Conservation (phyloP, 2,888 invertebrate species). For the Eupeodes luniger region DNA sequence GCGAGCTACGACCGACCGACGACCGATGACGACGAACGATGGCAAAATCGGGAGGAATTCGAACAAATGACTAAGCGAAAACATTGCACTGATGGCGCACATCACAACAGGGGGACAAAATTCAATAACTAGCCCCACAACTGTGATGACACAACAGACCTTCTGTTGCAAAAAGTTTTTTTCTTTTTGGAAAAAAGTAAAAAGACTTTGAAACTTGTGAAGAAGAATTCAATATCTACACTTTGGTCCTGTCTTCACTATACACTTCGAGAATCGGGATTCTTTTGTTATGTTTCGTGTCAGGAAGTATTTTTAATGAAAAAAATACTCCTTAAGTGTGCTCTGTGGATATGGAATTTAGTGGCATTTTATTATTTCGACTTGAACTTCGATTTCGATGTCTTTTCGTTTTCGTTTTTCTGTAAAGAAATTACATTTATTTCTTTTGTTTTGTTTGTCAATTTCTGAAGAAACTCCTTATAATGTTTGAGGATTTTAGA, state of each 20-base stretch:
- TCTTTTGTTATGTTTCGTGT: constrained; percentile 68
- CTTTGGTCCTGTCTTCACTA: constrained; percentile 49
- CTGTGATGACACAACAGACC: constrained; percentile 71
- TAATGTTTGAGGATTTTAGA: no score
- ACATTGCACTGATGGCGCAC: constrained; percentile 34
- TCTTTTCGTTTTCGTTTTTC: constrained; percentile 4
- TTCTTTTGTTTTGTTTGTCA: no score
- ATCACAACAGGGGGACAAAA: constrained; percentile 46
- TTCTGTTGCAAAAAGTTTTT: constrained; percentile 70
- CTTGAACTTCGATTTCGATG: background rate
- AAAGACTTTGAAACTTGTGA: constrained; percentile 67
- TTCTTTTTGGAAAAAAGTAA: background rate
- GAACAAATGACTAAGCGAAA: constrained; percentile 37
- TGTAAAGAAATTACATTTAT: background rate
- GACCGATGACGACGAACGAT: background rate
- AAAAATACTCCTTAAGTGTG: constrained; percentile 43
- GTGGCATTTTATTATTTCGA: constrained; percentile 30
- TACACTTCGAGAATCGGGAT: background rate
- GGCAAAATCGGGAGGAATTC: background rate
- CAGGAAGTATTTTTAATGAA: constrained; percentile 55
- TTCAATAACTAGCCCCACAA: constrained; percentile 69
- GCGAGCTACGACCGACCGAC: background rate
- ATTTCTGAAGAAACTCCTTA: no score
- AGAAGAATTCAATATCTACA: constrained; percentile 73
- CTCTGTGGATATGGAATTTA: constrained; percentile 31